These are phyloP conservation scores for Chinchilla lanigera DNA, from an alignment of 2,113 vertebrate genomes.

Conservation along the genomic window DNA sequence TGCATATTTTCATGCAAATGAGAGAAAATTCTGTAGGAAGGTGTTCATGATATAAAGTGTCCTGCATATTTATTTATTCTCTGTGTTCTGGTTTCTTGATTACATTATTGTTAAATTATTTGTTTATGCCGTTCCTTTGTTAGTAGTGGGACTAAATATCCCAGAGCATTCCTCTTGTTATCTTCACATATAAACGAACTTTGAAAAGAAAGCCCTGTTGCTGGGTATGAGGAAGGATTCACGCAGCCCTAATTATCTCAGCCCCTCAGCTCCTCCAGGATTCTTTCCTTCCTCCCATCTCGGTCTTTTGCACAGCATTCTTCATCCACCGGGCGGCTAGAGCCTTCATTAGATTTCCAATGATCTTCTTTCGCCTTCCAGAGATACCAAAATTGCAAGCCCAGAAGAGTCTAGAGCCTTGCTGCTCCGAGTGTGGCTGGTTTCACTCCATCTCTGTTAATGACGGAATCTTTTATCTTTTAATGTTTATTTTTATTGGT, in stretches of 20 bases:
- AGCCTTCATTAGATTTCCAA: background rate
- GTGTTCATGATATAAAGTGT: conserved; percentile 12
- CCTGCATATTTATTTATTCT: conserved; percentile 43
- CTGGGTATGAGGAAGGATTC: conserved; percentile 11
- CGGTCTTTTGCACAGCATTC: background rate
- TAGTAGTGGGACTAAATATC: conserved; percentile 35
- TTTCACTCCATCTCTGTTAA: conserved; percentile 2
- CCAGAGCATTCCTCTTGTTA: conserved; percentile 17
- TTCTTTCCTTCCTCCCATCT: background rate
- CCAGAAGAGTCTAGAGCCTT: background rate
- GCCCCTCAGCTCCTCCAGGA: background rate
- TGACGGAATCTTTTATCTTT: background rate
- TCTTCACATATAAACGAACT: conserved; percentile 12
- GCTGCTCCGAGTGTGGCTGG: background rate
- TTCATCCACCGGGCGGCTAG: background rate
- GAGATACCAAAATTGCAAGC: background rate
- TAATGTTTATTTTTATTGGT: background rate
- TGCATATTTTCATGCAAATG: conserved; percentile 44
- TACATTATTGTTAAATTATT: conserved; percentile 59
- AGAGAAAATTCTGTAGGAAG: conserved; percentile 60
- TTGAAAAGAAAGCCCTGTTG: background rate
- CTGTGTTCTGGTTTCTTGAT: conserved; percentile 50
- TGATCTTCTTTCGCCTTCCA: background rate
- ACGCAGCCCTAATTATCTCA: background rate
- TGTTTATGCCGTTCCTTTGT: conserved; percentile 39